Conservation (phyloP, 2,113 vertebrate species). For the Trichechus manatus region DNA sequence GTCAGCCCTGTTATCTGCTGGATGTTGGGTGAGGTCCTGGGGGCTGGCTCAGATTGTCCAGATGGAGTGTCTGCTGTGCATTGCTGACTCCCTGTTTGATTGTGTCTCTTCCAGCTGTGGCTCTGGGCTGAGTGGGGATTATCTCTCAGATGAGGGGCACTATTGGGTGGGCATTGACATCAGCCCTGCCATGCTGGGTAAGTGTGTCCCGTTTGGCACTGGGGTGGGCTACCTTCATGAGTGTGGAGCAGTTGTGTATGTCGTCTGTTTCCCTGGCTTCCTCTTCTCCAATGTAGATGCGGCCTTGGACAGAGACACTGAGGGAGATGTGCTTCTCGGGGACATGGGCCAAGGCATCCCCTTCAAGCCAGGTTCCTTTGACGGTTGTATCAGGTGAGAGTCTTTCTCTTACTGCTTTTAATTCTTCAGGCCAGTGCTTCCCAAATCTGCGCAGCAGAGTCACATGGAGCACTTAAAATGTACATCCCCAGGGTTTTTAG, state of each 20-base stretch:
- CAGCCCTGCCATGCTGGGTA: constrained; percentile 97
- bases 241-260: background rate
- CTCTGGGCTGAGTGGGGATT: constrained; percentile 96
- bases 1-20: constrained; percentile 92
- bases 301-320: constrained; percentile 94
- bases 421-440: background rate
- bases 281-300: constrained; percentile 89
- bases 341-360: constrained; percentile 96
- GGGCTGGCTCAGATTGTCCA: background rate
- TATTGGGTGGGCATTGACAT: constrained; percentile 97
- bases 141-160: constrained; percentile 94
- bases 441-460: background rate
- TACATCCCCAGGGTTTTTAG: background rate
- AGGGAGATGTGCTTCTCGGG: constrained; percentile 94
- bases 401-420: background rate
- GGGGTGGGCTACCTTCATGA: background rate
- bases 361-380: constrained; percentile 95
- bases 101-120: constrained; percentile 91
- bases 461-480: background rate
- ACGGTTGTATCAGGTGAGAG: constrained; percentile 96
- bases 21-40: constrained; percentile 93
- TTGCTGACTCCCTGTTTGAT: background rate
- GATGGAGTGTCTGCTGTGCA: background rate
- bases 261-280: background rate
- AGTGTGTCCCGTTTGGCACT: constrained; percentile 56